Base-by-base conservation (phyloP, 2,113 vertebrate species). In the Puma concolor region DNA sequence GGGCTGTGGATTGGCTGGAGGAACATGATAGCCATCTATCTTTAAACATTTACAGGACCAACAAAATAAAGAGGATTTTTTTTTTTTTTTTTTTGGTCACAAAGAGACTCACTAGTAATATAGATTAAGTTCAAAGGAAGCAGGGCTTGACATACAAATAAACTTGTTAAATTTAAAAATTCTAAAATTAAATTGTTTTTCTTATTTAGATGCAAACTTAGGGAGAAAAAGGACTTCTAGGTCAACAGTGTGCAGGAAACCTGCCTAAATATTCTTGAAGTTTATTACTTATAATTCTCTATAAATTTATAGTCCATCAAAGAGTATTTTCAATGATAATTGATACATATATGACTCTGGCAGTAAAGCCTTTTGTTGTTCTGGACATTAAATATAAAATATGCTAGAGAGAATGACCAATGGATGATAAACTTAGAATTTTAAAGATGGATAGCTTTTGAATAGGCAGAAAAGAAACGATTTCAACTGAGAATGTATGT, bases 11-110 rank as follows among this genome's bases (percentile, higher is more conserved):
- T 83, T 89, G 94, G 96, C 48, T 67, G 86, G 91, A 96, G 95
- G 97, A 96, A 98, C 95, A 80, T 79, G 98, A 98, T 98, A 98
- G 96, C 97, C 97, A 98, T 98, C 98, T 97, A 96, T 97, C 97
- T 98, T 97, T 96, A 98, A 98, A 98, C 97, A 98, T 98, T 98
- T 97, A 97, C 97, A 93, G 89, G 94, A 95, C 63, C 97, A 96
- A 97, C 97, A 97, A 96, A 96, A 98, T 94, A 96, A 91, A 97
- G 57, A 89, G 27, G 48, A 85, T 54, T 96, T 92, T 80, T 86
- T 92, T 84, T 36, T 86, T 92, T 84, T 36, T 72, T 38, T 79
- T 76, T 60, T 54, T 6, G 52, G 52, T 77, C 31, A 95, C 76
- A 80, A 72, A 97, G 88, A 66, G 57, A 52, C 74, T 95, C 82